A percentile compares a stretch with the other conserved stretches of the same genome.
These are phyloP conservation scores for Ranitomeya variabilis DNA, from an alignment of 2,113 vertebrate genomes.

Conservation along the genomic window DNA sequence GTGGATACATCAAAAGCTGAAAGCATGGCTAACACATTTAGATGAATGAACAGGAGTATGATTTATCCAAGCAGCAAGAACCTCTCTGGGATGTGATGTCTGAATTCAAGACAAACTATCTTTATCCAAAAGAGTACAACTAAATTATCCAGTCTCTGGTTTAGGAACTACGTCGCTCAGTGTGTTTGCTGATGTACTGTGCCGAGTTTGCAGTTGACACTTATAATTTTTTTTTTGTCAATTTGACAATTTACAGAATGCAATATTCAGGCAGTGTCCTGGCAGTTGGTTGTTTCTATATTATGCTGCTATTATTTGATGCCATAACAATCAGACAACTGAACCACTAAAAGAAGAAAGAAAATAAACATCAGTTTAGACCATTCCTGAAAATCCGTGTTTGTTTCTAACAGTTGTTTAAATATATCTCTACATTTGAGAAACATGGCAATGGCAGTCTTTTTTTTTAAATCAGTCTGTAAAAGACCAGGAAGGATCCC, in stretches of 20 bases:
- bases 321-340: neutral
- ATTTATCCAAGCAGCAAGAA: slow-evolving; percentile 20
- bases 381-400: no score
- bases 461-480: no score
- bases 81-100: slow-evolving; percentile 3
- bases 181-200: neutral
- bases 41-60: neutral
- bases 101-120: slow-evolving; percentile 19
- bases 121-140: neutral
- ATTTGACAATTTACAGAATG: neutral
- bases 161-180: neutral
- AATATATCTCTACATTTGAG: no score
- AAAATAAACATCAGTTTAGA: no score
- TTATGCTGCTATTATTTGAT: neutral
- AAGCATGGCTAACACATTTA: slow-evolving; percentile 17
- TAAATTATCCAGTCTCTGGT: neutral
- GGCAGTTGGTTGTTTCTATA: neutral
- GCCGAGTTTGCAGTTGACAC: neutral
- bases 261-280: neutral
- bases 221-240: neutral
- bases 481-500: no score
- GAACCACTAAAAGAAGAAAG: neutral
- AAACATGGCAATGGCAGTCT: no score
- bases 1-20: neutral
- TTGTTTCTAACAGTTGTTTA: no score